Evolutionary conservation across 2,113 vertebrate genomes (phyloP).

Genomic region (Phasianus colchicus): DNA sequence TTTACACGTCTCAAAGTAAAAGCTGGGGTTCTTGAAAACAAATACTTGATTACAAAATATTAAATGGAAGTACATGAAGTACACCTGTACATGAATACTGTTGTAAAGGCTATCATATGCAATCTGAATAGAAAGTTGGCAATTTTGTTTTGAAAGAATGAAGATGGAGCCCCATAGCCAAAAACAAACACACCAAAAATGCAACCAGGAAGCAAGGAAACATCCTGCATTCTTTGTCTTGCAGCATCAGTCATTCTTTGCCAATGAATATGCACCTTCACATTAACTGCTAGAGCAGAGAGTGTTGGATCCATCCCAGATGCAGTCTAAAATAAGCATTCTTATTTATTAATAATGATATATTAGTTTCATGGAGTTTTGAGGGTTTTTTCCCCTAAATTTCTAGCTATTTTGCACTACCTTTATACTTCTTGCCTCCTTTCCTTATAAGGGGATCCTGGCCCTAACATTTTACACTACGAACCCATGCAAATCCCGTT

Average conservation of each 20-base stretch:
- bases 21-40: neutral
- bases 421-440: neutral
- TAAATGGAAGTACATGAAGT: neutral
- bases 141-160: neutral
- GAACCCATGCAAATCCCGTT: neutral
- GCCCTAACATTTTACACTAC: neutral
- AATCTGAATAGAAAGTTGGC: neutral
- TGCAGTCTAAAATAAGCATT: neutral
- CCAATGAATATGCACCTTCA: neutral
- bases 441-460: neutral
- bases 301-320: neutral
- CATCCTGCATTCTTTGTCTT: neutral
- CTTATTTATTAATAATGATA: neutral
- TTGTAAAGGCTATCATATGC: neutral
- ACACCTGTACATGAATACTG: rapidly evolving
- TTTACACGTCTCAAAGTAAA: neutral
- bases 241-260: neutral
- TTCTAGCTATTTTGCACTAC: neutral
- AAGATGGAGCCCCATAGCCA: neutral
- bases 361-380: neutral
- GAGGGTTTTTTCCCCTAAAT: neutral
- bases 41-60: neutral
- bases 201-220: neutral
- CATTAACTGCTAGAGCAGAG: neutral
- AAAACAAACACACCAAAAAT: neutral